Base-by-base conservation (phyloP, 64 coral and sea anemone species). In the Porites lutea region DNA sequence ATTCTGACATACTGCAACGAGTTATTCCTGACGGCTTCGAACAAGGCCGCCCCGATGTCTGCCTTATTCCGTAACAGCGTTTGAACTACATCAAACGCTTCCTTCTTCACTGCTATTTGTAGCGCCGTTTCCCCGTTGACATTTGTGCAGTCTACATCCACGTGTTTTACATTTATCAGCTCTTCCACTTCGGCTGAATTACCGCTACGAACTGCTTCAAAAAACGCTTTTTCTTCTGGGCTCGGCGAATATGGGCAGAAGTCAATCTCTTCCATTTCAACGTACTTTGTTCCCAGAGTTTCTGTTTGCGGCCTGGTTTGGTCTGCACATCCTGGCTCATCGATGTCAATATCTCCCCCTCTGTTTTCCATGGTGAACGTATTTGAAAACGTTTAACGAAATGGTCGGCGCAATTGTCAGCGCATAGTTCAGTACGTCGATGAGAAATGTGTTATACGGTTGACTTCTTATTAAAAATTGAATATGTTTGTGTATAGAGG, bases 21-120 rank as follows among this genome's bases (percentile, higher is more conserved):
- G 63, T 96, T 91, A 65, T 88, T 96, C 14, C 79, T 89, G 5
- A 96, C 92, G 48, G 95, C 90, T 84, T 93, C 77, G 60, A 96
- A 83, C 52, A 96, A 69, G 15, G 95, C 87, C 21, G 92, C 86
- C 9, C 80, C 87, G 0, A 96, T 68, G 18, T 90, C 91, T 3
- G 71, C 87, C 5, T 85, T 64, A 63, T 58, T 96, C 71, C 44
- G 69, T 59, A 96, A 74, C 12, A 96, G 84, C 4, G 59, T 52
- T 19, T 88, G 44, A 5, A 96, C 52, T 52, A 96, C 90, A 5
- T 86, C 79, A 4, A 92, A 52, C 58, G 77, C 65, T 76, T 92
- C 86, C 6, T 75, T 55, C 16, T 91, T 57, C 10, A 91, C 79
- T 5, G 89, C 95, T 63, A 90, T 96, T 52, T 96, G 90, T 46